Evolutionary conservation across 2,888 invertebrate genomes (phyloP).

Genomic region (Nomada fucata): DNA sequence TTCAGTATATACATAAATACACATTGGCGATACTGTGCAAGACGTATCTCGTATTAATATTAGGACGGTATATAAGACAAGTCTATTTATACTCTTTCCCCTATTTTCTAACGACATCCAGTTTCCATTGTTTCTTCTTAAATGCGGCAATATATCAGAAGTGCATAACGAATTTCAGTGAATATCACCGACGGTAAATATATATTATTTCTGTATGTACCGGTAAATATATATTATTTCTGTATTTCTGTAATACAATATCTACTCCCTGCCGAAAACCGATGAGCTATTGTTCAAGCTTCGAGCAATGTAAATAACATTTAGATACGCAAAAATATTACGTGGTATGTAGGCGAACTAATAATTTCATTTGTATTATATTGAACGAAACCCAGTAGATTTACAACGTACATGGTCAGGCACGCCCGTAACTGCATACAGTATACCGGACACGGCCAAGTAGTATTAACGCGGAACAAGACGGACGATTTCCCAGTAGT

Average conservation of each 20-base stretch:
- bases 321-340: not conserved
- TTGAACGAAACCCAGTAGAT: not conserved
- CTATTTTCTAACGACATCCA: constrained; percentile 39
- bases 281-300: constrained; percentile 7
- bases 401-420: constrained; percentile 22
- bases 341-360: too few relatives aligned
- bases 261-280: constrained; percentile 11
- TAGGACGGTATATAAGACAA: constrained; percentile 22
- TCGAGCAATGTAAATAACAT: not conserved
- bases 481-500: constrained; percentile 55
- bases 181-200: too few relatives aligned
- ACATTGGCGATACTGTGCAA: constrained; percentile 24
- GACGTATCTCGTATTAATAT: constrained; percentile 60
- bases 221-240: too few relatives aligned
- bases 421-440: constrained; percentile 5
- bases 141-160: too few relatives aligned
- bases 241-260: not conserved
- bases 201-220: too few relatives aligned
- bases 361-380: not conserved
- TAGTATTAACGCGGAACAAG: constrained; percentile 51
- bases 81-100: constrained; percentile 52
- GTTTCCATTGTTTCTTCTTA: constrained; percentile 16
- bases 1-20: constrained; percentile 18
- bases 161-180: too few relatives aligned
- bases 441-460: constrained; percentile 26